Conservation (phyloP, 2,888 invertebrate species). For the Aproaerema taeniolella region DNA sequence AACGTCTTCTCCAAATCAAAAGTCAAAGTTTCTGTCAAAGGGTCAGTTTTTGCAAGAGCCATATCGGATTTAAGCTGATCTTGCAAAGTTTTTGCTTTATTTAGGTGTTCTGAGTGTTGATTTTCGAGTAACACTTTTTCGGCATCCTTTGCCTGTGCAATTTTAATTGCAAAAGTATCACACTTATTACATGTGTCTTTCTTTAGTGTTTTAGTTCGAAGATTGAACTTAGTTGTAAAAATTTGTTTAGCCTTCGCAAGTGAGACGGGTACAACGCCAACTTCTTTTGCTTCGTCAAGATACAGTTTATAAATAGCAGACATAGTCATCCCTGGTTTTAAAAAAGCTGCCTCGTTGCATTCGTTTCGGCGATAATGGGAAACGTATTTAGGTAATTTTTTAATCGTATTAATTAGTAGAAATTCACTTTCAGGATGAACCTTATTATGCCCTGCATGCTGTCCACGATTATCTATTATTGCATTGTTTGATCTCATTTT, state of each 20-base stretch:
- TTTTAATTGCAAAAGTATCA: background rate
- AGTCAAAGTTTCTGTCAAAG: background rate
- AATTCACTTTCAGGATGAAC: background rate
- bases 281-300: background rate
- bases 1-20: constrained; percentile 1
- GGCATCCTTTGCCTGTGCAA: background rate
- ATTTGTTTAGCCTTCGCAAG: background rate
- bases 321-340: background rate
- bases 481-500: background rate
- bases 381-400: background rate
- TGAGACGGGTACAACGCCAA: background rate
- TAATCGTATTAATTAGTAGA: background rate
- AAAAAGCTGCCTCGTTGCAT: background rate
- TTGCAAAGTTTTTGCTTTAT: background rate
- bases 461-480: background rate
- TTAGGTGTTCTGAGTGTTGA: background rate
- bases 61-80: background rate
- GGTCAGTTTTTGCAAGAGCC: background rate
- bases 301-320: background rate
- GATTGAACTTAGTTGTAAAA: background rate
- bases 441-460: background rate
- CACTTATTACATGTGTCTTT: background rate
- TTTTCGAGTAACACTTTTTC: background rate
- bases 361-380: background rate
- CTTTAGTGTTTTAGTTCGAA: background rate